These are phyloP conservation scores for Falco berigora DNA, from an alignment of 2,797 vertebrate species.

Conservation along the genomic window DNA sequence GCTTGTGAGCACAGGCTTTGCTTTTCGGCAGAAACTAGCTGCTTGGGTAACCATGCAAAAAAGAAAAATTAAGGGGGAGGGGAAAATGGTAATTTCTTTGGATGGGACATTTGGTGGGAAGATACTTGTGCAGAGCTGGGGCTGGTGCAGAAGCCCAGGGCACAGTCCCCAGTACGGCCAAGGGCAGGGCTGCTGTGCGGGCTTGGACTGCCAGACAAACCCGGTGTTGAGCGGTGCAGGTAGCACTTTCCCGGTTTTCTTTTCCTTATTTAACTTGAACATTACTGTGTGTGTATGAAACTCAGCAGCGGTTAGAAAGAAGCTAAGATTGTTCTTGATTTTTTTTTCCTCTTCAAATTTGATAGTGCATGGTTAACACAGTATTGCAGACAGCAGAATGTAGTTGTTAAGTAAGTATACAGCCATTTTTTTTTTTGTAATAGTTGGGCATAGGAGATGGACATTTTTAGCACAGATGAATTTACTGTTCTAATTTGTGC, in stretches of 20 bases:
- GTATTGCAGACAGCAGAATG: constrained; percentile 88
- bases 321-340: constrained; percentile 12
- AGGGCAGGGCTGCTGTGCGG: neutral
- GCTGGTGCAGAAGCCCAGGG: neutral
- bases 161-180: rapidly evolving
- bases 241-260: neutral
- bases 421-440: neutral
- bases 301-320: neutral
- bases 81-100: neutral
- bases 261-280: neutral
- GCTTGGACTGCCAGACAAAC: neutral
- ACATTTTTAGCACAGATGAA: neutral
- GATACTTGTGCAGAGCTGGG: neutral
- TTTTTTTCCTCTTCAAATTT: constrained; percentile 34
- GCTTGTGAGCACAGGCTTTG: neutral
- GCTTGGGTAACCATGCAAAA: neutral
- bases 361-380: constrained; percentile 85
- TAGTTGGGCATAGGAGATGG: neutral
- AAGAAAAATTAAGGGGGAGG: neutral
- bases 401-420: constrained; percentile 87
- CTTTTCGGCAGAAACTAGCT: neutral
- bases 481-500: neutral
- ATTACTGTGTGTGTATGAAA: neutral
- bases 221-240: neutral
- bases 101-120: neutral